These are phyloP conservation scores for Chaenogobius annularis DNA, from an alignment of 2,113 vertebrate genomes.

Conservation along the genomic window DNA sequence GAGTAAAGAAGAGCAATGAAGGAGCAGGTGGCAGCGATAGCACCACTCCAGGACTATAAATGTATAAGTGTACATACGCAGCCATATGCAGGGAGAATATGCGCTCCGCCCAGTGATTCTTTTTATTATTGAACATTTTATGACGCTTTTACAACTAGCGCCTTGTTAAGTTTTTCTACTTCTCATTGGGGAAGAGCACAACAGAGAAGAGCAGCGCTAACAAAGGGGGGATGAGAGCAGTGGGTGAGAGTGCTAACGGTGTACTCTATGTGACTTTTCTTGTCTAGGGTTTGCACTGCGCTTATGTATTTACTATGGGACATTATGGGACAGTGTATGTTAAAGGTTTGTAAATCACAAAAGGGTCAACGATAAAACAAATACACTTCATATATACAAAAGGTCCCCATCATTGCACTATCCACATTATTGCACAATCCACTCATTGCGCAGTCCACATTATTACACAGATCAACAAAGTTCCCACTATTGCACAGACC, in stretches of 20 bases:
- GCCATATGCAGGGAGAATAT: neutral
- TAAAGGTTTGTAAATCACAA: no score
- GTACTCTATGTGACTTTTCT: neutral
- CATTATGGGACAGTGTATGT: no score
- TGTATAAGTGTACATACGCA: constrained; percentile 1
- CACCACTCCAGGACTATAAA: neutral
- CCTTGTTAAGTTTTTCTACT: neutral
- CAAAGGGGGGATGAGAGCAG: neutral
- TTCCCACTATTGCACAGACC: no score
- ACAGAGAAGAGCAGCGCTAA: neutral
- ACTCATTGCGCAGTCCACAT: no score
- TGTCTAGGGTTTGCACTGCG: no score
- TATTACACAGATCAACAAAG: no score
- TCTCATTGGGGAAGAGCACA: neutral
- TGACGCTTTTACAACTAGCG: neutral
- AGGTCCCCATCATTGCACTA: no score
- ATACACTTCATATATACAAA: no score
- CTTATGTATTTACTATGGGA: no score
- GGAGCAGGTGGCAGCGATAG: neutral
- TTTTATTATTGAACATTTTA: constrained; percentile 2
- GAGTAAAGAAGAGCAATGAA: neutral
- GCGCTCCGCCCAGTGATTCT: neutral
- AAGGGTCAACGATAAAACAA: no score
- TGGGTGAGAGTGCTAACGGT: neutral
- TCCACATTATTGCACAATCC: no score